Percentiles rank a stretch among this genome's conserved stretches.
phyloP scores from a whole-genome alignment of 2,797 vertebrate genomes.

The Crenuchus spilurus region DNA sequence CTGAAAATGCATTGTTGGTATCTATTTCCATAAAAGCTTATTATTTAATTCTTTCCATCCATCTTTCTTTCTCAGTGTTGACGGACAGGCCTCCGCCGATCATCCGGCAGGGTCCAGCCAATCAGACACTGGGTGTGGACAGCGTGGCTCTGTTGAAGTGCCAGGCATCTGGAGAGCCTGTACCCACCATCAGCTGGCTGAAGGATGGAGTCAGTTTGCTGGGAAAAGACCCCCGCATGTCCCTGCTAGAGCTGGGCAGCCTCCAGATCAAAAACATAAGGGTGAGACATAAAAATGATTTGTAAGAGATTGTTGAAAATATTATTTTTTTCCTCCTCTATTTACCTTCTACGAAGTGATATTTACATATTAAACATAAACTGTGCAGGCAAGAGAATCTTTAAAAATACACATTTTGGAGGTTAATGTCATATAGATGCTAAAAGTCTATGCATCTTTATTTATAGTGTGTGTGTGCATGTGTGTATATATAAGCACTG shows the following conservation, averaged over 20 bases:
- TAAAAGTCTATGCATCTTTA: constrained; percentile 7
- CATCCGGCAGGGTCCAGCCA: constrained; percentile 94
- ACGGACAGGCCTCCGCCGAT: constrained; percentile 97
- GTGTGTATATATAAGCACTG: constrained; percentile 22
- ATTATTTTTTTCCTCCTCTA: neutral
- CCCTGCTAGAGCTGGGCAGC: constrained; percentile 91
- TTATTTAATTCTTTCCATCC: neutral
- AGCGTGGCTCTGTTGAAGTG: constrained; percentile 91
- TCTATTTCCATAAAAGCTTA: no score
- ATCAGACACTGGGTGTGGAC: constrained; percentile 92
- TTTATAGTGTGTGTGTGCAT: constrained; percentile 5
- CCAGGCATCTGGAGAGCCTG: constrained; percentile 95
- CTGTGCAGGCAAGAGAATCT: neutral
- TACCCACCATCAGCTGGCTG: constrained; percentile 95
- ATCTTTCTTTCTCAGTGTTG: constrained; percentile 78
- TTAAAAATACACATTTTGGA: neutral
- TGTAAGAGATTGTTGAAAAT: neutral
- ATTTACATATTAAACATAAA: neutral
- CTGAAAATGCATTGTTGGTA: no score
- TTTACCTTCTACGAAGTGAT: neutral
- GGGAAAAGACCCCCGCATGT: constrained; percentile 92
- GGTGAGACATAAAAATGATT: constrained; percentile 71
- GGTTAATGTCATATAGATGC: constrained; percentile 23
- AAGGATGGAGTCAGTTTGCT: constrained; percentile 96
- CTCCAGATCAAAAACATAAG: constrained; percentile 91